Conservation (phyloP, 2,888 invertebrate genomes). For the Pandemis cinnamomeana region DNA sequence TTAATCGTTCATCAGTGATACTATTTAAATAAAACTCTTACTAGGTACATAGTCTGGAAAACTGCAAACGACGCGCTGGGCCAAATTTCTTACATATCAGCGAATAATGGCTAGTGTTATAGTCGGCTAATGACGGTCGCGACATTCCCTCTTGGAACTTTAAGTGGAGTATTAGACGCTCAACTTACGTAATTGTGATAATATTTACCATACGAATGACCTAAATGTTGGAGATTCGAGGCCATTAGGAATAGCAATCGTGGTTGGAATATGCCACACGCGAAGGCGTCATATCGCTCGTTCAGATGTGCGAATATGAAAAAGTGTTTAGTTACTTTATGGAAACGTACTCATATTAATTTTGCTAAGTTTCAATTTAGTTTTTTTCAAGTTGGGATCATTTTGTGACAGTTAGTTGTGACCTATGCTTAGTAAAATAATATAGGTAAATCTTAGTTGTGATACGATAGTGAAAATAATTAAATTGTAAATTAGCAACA, state of each 20-base stretch:
- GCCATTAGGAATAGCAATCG: neutral
- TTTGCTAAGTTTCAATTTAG: no score
- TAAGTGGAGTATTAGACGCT: constrained; percentile 33
- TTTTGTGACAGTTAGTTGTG: no score
- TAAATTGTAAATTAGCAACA: no score
- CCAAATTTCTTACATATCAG: constrained; percentile 31
- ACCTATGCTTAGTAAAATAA: no score
- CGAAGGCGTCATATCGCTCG: neutral
- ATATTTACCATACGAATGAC: constrained; percentile 26
- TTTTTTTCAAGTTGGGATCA: no score
- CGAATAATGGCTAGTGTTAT: constrained; percentile 32
- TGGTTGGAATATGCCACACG: neutral
- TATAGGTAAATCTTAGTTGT: no score
- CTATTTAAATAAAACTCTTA: neutral
- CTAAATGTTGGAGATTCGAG: constrained; percentile 5
- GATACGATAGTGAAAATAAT: no score
- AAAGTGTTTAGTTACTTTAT: neutral
- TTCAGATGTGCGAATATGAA: neutral
- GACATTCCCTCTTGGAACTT: constrained; percentile 31
- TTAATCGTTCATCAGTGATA: no score
- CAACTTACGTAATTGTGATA: constrained; percentile 33
- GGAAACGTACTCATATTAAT: no score
- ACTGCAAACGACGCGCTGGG: neutral
- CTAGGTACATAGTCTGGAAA: neutral
- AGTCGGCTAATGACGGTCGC: constrained; percentile 33